These are phyloP conservation scores for Hemithea aestivaria DNA, from an alignment of 2,888 invertebrate genomes.

Conservation along the genomic window DNA sequence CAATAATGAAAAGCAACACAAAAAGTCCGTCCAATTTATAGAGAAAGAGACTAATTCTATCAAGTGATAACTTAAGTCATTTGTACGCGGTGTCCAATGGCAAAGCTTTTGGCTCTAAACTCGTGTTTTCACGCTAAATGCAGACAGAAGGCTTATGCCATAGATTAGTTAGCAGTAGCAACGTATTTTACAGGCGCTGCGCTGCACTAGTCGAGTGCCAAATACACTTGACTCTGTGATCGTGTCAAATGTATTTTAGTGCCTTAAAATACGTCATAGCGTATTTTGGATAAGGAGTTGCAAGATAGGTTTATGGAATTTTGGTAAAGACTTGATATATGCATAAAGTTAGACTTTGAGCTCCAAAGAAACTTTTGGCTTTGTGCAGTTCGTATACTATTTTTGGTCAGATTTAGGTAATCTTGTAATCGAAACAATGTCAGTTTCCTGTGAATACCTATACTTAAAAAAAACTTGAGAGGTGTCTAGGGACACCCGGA, in stretches of 20 bases:
- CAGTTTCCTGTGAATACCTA: too few relatives aligned
- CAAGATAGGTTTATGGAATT: neutral
- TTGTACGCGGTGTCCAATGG: conserved; percentile 6
- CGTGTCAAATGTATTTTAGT: conserved; percentile 16
- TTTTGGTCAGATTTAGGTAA: too few relatives aligned
- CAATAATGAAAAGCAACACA: too few relatives aligned
- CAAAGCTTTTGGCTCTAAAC: conserved; percentile 14
- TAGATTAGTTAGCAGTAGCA: conserved; percentile 11
- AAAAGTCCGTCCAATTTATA: too few relatives aligned
- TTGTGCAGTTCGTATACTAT: too few relatives aligned
- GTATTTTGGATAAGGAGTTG: conserved; percentile 1
- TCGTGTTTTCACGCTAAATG: conserved; percentile 15
- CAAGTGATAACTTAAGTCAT: conserved; percentile 2
- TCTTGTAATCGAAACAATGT: too few relatives aligned
- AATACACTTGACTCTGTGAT: conserved; percentile 14
- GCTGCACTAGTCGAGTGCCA: conserved; percentile 13
- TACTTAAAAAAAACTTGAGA: too few relatives aligned
- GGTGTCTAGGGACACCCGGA: too few relatives aligned
- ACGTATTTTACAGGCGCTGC: conserved; percentile 9
- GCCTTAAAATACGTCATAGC: conserved; percentile 7
- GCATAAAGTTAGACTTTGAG: too few relatives aligned
- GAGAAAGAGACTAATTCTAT: too few relatives aligned
- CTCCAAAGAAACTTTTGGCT: too few relatives aligned
- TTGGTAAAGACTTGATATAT: too few relatives aligned
- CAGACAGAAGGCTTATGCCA: conserved; percentile 15